Base-by-base conservation (phyloP, 2,113 vertebrate species). In the Pontoporia blainvillei region DNA sequence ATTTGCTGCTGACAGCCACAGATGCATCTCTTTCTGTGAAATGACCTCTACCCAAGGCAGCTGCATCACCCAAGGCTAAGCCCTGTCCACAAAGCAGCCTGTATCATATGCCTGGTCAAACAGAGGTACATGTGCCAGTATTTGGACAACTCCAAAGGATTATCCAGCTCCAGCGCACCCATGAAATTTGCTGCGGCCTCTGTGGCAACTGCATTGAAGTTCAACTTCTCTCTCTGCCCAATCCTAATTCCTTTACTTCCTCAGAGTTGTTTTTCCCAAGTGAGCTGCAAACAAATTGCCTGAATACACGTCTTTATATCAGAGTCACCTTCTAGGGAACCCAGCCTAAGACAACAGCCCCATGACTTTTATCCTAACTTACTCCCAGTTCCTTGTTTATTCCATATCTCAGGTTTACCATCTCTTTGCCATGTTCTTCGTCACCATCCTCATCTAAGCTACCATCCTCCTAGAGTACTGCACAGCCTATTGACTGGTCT, bases 11-110 rank as follows among this genome's bases (percentile, higher is more conserved):
- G 21, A 86, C 11, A 52, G 7, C 15, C 25, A 12, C 11, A 29
- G n/a, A 12, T 39, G 36, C 1, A 31, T 66, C 59, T 52, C 25
- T 69, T 34, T 76, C 14, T 44, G 7, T 29, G 29, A 66, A 67
- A 0, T 66, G n/a, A n/a, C 17, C 54, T 49, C 27, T 64, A 9
- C n/a, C 12, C 89, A 81, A 81, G 6, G 29, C 9, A 79, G 13
- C n/a, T 86, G 31, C 7, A 2, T 78, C 69, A 64, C 1, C 3
- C 21, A 49, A 49, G 61, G 11, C 15, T 23, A 59, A 66, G 14
- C 1, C 1, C 6, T 25, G 5, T 78, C 13, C 67, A 44, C 0
- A 6, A 4, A 7, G 14, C 2, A 27, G 61, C 12, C 4, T 10
- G 23, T 46, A 41, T 73, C 66, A 41, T 72, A 72, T 23, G 21